phyloP scores from a whole-genome alignment of 1,140 invertebrate species.

The Plectus sambesii region DNA sequence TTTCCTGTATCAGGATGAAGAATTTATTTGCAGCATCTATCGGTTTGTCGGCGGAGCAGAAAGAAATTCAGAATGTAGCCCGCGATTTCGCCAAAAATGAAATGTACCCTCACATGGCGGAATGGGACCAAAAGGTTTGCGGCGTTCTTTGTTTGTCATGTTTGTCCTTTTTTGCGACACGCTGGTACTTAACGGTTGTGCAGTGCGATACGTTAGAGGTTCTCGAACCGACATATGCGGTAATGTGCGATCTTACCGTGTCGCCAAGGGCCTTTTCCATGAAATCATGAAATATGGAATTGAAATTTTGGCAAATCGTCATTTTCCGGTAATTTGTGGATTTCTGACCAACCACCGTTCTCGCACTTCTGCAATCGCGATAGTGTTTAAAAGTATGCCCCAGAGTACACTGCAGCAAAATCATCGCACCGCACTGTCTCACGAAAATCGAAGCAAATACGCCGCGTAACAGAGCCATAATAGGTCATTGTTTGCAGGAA shows the following conservation, averaged over 20 bases:
- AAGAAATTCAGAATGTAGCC: slow-evolving; percentile 53
- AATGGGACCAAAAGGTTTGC: slow-evolving; percentile 55
- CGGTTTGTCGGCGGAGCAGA: slow-evolving; percentile 53
- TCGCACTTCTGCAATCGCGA: too few relatives aligned
- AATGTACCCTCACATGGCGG: slow-evolving; percentile 54
- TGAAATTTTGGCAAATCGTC: too few relatives aligned
- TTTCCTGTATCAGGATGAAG: slow-evolving; percentile 7
- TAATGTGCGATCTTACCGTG: too few relatives aligned
- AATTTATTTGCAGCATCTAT: slow-evolving; percentile 44
- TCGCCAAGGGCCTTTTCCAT: too few relatives aligned
- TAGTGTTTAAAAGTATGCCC: too few relatives aligned
- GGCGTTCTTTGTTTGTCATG: slow-evolving; percentile 10
- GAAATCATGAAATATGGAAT: too few relatives aligned
- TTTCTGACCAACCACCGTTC: too few relatives aligned
- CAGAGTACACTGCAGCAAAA: too few relatives aligned
- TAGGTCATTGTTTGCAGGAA: slow-evolving; percentile 39
- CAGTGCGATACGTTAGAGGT: too few relatives aligned
- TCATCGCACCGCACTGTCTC: neutral
- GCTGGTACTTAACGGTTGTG: too few relatives aligned
- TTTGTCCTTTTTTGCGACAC: slow-evolving; percentile 15
- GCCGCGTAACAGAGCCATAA: neutral
- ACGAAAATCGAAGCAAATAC: neutral
- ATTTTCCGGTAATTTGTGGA: too few relatives aligned
- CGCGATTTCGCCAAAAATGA: slow-evolving; percentile 55
- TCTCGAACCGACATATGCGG: too few relatives aligned